A percentile compares a stretch with the other conserved stretches of the same genome.
Conservation (phyloP, 2,113 vertebrate species). For the Corvus moneduloides region DNA sequence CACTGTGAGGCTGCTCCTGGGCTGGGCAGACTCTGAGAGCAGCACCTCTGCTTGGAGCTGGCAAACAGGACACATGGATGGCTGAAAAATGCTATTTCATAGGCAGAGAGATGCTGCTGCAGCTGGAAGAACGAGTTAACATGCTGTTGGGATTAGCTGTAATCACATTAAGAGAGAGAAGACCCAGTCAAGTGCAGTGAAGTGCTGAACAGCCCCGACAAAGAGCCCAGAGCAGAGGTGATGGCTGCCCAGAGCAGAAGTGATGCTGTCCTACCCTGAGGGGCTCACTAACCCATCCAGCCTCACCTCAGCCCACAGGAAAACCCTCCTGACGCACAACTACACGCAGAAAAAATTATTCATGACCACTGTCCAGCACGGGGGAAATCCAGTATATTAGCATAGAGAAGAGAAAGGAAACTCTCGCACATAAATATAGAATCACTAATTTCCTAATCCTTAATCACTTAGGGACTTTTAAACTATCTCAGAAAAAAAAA, state of each 20-base stretch:
- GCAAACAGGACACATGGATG: rapidly evolving
- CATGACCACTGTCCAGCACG: background rate
- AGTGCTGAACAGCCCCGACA: background rate
- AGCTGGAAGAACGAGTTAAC: background rate
- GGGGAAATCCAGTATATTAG: background rate
- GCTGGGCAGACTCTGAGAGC: background rate
- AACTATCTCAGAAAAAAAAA: background rate
- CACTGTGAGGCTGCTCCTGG: background rate
- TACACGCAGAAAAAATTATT: background rate
- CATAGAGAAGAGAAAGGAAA: background rate
- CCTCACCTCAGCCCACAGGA: background rate
- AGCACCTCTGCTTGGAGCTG: background rate
- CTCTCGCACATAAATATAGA: background rate
- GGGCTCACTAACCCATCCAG: background rate
- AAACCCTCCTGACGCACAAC: background rate
- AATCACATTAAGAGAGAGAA: background rate
- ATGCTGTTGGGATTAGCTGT: background rate
- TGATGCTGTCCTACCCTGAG: background rate
- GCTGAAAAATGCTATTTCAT: background rate
- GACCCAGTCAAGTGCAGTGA: background rate
- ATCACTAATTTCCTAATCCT: background rate
- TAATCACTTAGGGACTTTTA: background rate
- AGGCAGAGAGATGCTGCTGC: background rate
- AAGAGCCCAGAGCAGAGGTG: background rate
- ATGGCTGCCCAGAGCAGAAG: background rate